A percentile compares a stretch with the other conserved stretches of the same genome.
These are phyloP conservation scores for Echinometra lucunter DNA, from an alignment of 53 echinoderm and acorn worm species.

Conservation along the genomic window DNA sequence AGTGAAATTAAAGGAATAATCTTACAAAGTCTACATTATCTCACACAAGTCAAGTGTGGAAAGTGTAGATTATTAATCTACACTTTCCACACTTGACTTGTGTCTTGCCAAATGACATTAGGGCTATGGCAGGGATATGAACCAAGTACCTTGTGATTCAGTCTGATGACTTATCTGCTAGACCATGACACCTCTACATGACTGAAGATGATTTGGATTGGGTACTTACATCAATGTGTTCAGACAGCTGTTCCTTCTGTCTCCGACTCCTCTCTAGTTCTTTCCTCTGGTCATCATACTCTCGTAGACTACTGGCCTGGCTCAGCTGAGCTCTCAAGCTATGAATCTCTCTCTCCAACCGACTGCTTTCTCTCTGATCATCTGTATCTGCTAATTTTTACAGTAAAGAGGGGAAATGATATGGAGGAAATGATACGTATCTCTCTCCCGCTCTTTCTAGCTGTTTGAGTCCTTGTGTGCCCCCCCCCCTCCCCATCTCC, in stretches of 20 bases:
- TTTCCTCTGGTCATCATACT: slow-evolving; percentile 75
- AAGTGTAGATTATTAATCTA: too few species aligned
- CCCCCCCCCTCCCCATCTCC: too few species aligned
- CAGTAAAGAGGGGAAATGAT: neutral
- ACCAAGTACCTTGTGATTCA: too few species aligned
- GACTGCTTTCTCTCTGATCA: slow-evolving; percentile 73
- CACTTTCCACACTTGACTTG: too few species aligned
- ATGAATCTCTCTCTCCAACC: slow-evolving; percentile 86
- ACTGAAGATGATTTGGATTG: neutral
- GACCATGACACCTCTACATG: neutral
- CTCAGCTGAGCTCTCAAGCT: slow-evolving; percentile 80
- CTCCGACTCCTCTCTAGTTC: slow-evolving; percentile 82
- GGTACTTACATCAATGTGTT: slow-evolving; percentile 85
- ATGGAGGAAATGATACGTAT: too few species aligned
- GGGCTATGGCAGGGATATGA: too few species aligned
- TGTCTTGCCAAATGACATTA: too few species aligned
- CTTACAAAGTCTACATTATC: too few species aligned
- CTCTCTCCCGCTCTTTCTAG: neutral
- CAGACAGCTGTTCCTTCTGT: slow-evolving; percentile 82
- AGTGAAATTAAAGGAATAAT: too few species aligned
- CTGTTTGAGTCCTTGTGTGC: neutral
- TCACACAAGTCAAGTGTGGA: too few species aligned
- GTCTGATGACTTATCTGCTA: too few species aligned
- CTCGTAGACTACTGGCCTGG: slow-evolving; percentile 74
- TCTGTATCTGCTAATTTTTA: slow-evolving; percentile 69